These are phyloP conservation scores for Mastacembelus armatus DNA, from an alignment of 2,797 vertebrate genomes.

Conservation along the genomic window DNA sequence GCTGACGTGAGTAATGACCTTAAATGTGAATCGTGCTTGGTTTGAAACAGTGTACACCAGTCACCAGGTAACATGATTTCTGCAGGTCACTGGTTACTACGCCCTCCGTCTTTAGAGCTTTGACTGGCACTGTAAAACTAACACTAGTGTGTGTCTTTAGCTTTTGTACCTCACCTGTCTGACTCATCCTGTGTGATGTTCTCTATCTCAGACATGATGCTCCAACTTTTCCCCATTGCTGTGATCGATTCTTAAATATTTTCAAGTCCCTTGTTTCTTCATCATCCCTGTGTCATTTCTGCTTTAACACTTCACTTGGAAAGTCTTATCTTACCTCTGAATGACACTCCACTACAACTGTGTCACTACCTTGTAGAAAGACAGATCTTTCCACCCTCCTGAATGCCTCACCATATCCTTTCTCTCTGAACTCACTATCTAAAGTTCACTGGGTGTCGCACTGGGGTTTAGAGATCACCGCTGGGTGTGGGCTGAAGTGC, in stretches of 20 bases:
- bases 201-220: constrained; percentile 21
- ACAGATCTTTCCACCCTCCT: constrained; percentile 19
- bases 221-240: background rate
- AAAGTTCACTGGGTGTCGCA: constrained; percentile 25
- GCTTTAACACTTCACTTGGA: constrained; percentile 15
- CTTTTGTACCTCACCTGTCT: constrained; percentile 1
- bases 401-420: constrained; percentile 24
- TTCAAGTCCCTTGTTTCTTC: constrained; percentile 25
- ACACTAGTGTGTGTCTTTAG: background rate
- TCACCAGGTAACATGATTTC: constrained; percentile 28
- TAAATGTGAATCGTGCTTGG: constrained; percentile 9
- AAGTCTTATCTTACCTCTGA: constrained; percentile 13
- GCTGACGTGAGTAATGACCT: constrained; percentile 33
- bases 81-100: constrained; percentile 4
- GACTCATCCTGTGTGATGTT: constrained; percentile 30
- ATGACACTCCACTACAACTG: constrained; percentile 7
- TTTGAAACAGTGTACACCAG: constrained; percentile 30
- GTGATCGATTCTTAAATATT: constrained; percentile 41
- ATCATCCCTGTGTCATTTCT: constrained; percentile 25
- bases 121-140: constrained; percentile 10
- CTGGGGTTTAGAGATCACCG: constrained; percentile 47
- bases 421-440: constrained; percentile 42
- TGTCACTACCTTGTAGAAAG: constrained; percentile 32
- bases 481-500: constrained; percentile 43
- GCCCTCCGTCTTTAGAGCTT: constrained; percentile 12